Conservation (phyloP, 2,888 invertebrate species). For the Lutraria lutraria region DNA sequence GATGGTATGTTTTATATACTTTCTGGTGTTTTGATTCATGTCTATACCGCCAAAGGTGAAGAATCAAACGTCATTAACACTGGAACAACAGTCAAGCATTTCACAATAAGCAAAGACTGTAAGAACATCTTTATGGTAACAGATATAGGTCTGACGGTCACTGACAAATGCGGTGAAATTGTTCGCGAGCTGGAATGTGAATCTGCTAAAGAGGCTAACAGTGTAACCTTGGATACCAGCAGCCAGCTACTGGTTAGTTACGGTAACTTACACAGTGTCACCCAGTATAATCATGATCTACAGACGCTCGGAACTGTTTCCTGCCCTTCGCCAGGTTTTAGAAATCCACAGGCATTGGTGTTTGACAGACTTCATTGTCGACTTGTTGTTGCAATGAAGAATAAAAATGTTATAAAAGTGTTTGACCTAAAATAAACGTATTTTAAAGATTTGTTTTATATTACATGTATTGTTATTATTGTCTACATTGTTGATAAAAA, state of each 20-base stretch:
- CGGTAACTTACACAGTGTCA: constrained; percentile 18
- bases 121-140: not conserved
- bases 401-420: constrained; percentile 49
- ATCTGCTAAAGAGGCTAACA: not conserved
- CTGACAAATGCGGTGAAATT: constrained; percentile 29
- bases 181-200: not conserved
- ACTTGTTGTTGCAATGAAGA: constrained; percentile 46
- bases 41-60: constrained; percentile 41
- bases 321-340: constrained; percentile 28
- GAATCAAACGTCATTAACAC: constrained; percentile 18
- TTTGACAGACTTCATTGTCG: constrained; percentile 51
- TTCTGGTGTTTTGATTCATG: constrained; percentile 24
- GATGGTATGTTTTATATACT: constrained; percentile 30
- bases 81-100: not conserved
- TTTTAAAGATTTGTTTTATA: not conserved
- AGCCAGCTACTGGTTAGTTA: constrained; percentile 24
- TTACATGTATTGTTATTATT: not conserved
- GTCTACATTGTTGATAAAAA: not conserved
- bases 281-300: constrained; percentile 44
- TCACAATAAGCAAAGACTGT: not conserved
- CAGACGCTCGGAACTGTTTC: constrained; percentile 25
- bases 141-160: not conserved
- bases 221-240: constrained; percentile 27
- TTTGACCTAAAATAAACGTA: constrained; percentile 50
- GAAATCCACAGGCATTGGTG: constrained; percentile 47